A percentile compares a stretch with the other conserved stretches of the same genome.
Conservation (phyloP, 35 echinoderm and acorn worm species). For the Apostichopus californicus region DNA sequence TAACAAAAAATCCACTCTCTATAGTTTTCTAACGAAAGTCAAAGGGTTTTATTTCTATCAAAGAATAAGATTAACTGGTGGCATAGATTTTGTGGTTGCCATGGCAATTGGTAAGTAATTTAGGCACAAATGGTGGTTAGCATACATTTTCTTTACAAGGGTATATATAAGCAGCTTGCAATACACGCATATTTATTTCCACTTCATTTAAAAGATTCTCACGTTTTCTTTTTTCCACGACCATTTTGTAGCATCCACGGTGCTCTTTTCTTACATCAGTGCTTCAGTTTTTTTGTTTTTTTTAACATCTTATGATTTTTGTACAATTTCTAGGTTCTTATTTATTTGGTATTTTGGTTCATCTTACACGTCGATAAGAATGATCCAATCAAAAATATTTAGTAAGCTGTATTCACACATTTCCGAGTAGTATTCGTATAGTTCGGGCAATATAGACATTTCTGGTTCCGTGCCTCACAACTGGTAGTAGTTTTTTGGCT, state of each 20-base stretch:
- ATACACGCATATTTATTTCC: not conserved
- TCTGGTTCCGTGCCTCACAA: no score
- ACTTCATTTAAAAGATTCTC: not conserved
- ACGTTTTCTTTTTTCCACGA: not conserved
- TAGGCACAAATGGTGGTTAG: not conserved
- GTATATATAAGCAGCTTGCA: slow-evolving; percentile 10
- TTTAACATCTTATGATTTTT: not conserved
- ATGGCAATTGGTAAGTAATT: no score
- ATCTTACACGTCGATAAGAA: not conserved
- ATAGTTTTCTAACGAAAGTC: no score
- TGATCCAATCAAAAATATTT: not conserved
- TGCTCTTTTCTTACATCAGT: not conserved
- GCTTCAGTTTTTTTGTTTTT: not conserved
- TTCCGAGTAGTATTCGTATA: not conserved
- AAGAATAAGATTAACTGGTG: no score
- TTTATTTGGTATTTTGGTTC: not conserved
- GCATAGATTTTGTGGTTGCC: no score
- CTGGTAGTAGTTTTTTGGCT: no score
- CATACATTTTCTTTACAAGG: slow-evolving; percentile 6
- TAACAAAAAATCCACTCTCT: no score
- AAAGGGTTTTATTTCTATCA: no score
- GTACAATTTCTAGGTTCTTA: not conserved
- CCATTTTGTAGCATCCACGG: not conserved
- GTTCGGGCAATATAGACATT: not conserved
- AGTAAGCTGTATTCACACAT: slow-evolving; percentile 29